phyloP scores from a whole-genome alignment of 2,797 vertebrate genomes.

The Microctenopoma steveboyesi region DNA sequence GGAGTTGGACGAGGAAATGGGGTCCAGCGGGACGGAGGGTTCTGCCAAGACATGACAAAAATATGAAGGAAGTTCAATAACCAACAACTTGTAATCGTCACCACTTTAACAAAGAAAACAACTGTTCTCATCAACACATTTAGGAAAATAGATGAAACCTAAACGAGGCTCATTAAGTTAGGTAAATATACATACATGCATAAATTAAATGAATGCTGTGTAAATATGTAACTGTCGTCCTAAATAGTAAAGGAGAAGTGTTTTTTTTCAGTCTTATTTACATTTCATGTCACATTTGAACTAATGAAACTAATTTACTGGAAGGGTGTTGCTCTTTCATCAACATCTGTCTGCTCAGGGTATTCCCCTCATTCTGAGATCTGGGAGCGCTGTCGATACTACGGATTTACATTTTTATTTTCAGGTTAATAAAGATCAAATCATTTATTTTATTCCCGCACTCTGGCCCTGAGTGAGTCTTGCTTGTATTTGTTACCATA shows the following conservation, averaged over 20 bases:
- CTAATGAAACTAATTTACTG: slow-evolving; percentile 24
- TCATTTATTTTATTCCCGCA: background rate
- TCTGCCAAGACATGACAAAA: slow-evolving; percentile 76
- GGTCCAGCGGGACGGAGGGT: slow-evolving; percentile 93
- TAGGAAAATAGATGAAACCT: background rate
- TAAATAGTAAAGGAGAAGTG: background rate
- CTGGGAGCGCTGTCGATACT: background rate
- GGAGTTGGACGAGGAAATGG: slow-evolving; percentile 94
- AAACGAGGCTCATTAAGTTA: no score
- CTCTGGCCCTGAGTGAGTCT: background rate
- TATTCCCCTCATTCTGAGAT: slow-evolving; percentile 28
- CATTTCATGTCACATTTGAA: slow-evolving; percentile 29
- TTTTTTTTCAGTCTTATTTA: slow-evolving; percentile 43
- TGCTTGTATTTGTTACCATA: background rate
- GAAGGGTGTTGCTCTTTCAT: slow-evolving; percentile 25
- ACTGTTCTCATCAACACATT: background rate
- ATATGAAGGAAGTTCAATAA: background rate
- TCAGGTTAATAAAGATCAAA: background rate
- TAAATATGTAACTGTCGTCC: no score
- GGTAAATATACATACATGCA: background rate
- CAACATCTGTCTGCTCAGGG: slow-evolving; percentile 33
- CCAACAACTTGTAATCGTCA: background rate
- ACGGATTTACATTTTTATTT: background rate
- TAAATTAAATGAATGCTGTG: no score
- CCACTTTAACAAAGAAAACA: background rate